Base-by-base conservation (phyloP, 37 sponge, comb jelly and placozoan genomes). In the Tethya wilhelma region DNA sequence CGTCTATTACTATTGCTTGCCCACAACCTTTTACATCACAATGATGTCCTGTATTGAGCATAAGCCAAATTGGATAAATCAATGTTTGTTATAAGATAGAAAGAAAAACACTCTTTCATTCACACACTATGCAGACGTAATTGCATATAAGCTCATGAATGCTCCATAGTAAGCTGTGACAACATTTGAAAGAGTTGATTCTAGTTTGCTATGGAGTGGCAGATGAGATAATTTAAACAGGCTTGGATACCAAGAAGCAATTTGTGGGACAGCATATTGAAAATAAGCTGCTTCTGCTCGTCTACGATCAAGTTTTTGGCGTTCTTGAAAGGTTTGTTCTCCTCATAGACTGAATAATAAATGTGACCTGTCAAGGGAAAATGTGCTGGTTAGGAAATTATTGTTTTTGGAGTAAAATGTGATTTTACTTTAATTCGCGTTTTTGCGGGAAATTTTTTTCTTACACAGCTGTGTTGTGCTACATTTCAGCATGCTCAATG, bases 1-100 rank as follows among this genome's bases (percentile, higher is more conserved):
- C n/a, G n/a, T n/a, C 56, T 74, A 8, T 74, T 74, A 32, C 55
- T 55, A 38, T 74, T 74, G 37, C 75, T 22, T 7, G 55, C 75
- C 5, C 2, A 40, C 75, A 74, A 22, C 75, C 75, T 23, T 36
- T 59, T 37, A 57, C 29, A 4, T 57, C 28, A 23, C 75, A 74
- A 3, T 37, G 22, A 38, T 74, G 75, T 4, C 17, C 75, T 74
- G 29, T 67, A 26, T 19, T 19, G 14, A 19, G 53, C 14, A 49
- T 49, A 19, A 14, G 53, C 9, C 9, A 49, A 19, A 49, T 49
- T 49, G 53, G 9, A 14, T 9, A 49, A 49, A 49, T 9, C 14
- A 49, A 49, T 19, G 14, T 49, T 49, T 9, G 53, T 9, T 49
- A 9, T 14, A 19, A 49, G 9, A 49, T 49, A 49, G 9, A 49